These are phyloP conservation scores for Cantharis rustica DNA, from an alignment of 2,888 invertebrate species.

Conservation along the genomic window DNA sequence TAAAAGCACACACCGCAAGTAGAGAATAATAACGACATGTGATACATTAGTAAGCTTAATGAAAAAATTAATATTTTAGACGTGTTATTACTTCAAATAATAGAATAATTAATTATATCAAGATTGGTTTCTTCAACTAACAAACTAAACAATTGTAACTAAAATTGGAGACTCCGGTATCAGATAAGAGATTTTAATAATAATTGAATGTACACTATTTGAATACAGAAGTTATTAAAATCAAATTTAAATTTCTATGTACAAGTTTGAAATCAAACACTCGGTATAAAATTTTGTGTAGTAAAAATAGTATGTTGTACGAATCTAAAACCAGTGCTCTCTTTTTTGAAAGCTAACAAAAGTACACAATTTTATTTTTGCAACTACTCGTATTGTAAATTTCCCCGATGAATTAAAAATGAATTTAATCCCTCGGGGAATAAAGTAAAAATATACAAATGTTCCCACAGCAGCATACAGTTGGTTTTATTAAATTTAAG, in stretches of 20 bases:
- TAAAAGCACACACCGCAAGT: neutral
- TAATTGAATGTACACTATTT: neutral
- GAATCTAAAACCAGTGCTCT: neutral
- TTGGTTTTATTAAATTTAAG: neutral
- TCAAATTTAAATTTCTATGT: no score
- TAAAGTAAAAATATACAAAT: neutral
- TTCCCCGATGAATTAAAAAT: neutral
- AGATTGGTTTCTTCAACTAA: neutral
- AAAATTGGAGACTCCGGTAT: neutral
- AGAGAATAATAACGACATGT: no score
- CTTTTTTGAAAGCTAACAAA: neutral
- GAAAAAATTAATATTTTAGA: neutral
- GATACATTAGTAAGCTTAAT: no score
- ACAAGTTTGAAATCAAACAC: no score
- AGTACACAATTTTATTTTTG: neutral
- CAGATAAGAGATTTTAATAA: neutral
- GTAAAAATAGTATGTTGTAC: neutral
- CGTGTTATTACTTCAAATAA: neutral
- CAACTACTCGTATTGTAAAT: neutral
- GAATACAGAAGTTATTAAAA: neutral
- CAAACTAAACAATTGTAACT: neutral
- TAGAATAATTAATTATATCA: neutral
- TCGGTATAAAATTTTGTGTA: neutral
- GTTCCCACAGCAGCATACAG: neutral
- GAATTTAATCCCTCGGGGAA: neutral